phyloP scores from a whole-genome alignment of 2,113 vertebrate genomes.

The Polypterus senegalus region DNA sequence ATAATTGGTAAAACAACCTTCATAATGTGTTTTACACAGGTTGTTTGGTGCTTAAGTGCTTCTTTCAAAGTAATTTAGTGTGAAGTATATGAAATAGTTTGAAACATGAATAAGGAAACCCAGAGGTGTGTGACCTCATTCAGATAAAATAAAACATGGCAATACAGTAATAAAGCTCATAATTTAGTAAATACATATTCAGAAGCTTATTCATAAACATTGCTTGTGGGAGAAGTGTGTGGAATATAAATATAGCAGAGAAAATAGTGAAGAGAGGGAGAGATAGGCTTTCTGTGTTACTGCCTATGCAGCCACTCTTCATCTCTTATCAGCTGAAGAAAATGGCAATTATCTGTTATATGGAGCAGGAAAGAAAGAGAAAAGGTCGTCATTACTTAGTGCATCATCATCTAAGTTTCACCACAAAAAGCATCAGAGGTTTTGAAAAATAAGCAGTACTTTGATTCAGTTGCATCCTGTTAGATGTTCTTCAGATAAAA shows the following conservation, averaged over 20 bases:
- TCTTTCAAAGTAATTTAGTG: slow-evolving; percentile 22
- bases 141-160: slow-evolving; percentile 17
- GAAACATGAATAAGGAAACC: slow-evolving; percentile 9
- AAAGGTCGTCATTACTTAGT: slow-evolving; percentile 12
- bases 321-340: slow-evolving; percentile 3
- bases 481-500: slow-evolving; percentile 3
- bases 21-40: slow-evolving; percentile 20
- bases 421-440: slow-evolving; percentile 12
- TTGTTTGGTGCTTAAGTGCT: slow-evolving; percentile 22
- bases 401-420: slow-evolving; percentile 11
- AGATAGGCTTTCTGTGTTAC: not conserved
- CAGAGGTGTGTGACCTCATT: slow-evolving; percentile 19
- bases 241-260: slow-evolving; percentile 15
- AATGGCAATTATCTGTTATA: slow-evolving; percentile 11
- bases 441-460: slow-evolving; percentile 11
- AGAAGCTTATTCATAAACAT: slow-evolving; percentile 31
- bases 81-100: slow-evolving; percentile 20
- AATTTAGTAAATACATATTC: slow-evolving; percentile 24
- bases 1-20: slow-evolving; percentile 23
- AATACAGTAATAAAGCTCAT: slow-evolving; percentile 19
- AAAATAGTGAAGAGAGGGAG: not conserved
- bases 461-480: slow-evolving; percentile 4
- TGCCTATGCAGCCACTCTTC: not conserved
- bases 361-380: slow-evolving; percentile 5
- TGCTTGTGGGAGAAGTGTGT: slow-evolving; percentile 14